Conservation (phyloP, 2,888 invertebrate species). For the Philaethria dido region DNA sequence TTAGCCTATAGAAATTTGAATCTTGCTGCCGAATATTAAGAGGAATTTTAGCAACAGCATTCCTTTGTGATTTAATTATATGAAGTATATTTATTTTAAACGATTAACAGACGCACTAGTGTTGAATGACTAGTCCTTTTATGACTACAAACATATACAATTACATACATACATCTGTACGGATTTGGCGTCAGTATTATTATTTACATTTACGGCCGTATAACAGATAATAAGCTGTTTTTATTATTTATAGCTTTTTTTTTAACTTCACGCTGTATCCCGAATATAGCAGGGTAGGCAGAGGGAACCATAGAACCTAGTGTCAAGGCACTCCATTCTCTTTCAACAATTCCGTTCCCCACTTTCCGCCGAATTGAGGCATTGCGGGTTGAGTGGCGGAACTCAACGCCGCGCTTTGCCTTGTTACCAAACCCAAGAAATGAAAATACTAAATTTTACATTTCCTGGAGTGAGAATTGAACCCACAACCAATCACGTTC, state of each 20-base stretch:
- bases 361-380: too few relatives aligned
- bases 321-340: too few relatives aligned
- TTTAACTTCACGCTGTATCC: too few relatives aligned
- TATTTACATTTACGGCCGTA: not conserved
- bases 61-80: not conserved
- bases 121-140: not conserved
- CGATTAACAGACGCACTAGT: not conserved
- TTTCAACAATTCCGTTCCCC: too few relatives aligned
- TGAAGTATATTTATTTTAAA: not conserved
- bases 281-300: too few relatives aligned
- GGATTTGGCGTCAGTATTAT: not conserved
- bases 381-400: too few relatives aligned
- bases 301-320: too few relatives aligned
- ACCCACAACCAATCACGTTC: too few relatives aligned
- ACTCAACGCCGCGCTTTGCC: too few relatives aligned
- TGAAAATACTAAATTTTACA: too few relatives aligned
- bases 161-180: not conserved
- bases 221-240: not conserved
- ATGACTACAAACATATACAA: not conserved
- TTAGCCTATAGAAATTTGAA: slow-evolving; percentile 25
- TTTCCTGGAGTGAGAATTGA: too few relatives aligned
- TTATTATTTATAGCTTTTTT: not conserved
- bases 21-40: slow-evolving; percentile 7
- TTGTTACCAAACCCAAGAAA: too few relatives aligned
- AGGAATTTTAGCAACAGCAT: not conserved